A percentile compares a stretch with the other conserved stretches of the same genome.
phyloP scores from a whole-genome alignment of 2,888 invertebrate species.

The Hemistola chrysoprasaria region DNA sequence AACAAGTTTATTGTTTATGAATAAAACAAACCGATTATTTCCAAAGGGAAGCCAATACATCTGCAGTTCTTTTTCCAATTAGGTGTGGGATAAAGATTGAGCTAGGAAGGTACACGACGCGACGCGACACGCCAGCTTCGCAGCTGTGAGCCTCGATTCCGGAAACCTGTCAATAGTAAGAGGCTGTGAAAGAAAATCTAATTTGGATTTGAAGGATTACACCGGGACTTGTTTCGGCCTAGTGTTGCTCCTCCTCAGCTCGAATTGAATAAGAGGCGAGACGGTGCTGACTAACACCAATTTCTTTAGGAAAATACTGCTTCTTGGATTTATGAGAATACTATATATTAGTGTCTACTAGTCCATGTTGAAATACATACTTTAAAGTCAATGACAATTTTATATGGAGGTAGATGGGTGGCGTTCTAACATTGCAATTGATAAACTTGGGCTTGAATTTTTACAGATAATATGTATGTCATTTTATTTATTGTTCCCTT shows the following conservation, averaged over 20 bases:
- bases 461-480: too few relatives aligned
- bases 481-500: too few relatives aligned
- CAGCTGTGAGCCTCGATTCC: conserved; percentile 31
- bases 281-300: conserved; percentile 51
- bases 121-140: conserved; percentile 30
- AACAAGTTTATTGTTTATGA: too few relatives aligned
- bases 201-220: conserved; percentile 81
- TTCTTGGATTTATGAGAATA: too few relatives aligned
- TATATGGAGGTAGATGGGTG: too few relatives aligned
- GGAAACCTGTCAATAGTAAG: conserved; percentile 72
- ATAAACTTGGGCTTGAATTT: too few relatives aligned
- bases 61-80: conserved; percentile 52
- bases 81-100: conserved; percentile 52
- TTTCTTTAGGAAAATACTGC: conserved; percentile 46
- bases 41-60: conserved; percentile 14
- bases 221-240: conserved; percentile 76
- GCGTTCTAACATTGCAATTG: too few relatives aligned
- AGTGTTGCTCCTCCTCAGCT: conserved; percentile 61
- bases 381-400: too few relatives aligned
- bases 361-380: too few relatives aligned
- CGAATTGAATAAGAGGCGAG: conserved; percentile 66
- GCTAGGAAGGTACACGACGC: conserved; percentile 44
- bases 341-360: too few relatives aligned
- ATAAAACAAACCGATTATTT: conserved; percentile 1
- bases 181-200: conserved; percentile 78